phyloP scores from a whole-genome alignment of 2,888 invertebrate genomes.

The Tiphia femorata region DNA sequence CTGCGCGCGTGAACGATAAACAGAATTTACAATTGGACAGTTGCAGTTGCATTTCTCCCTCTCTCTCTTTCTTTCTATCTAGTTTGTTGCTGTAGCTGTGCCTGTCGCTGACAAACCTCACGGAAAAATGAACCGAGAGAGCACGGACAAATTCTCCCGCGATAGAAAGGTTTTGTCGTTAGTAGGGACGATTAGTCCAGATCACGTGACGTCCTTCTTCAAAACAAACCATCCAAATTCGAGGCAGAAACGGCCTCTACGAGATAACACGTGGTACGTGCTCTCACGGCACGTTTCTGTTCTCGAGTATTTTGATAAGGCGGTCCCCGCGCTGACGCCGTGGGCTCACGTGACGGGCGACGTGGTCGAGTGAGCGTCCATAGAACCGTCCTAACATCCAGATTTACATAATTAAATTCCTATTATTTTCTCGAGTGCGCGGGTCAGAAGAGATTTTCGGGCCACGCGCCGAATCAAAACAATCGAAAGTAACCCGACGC shows the following conservation, averaged over 20 bases:
- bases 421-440: constrained; percentile 52
- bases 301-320: constrained; percentile 64
- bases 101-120: no score
- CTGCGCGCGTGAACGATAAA: no score
- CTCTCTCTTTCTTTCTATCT: no score
- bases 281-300: constrained; percentile 52
- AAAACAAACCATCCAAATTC: constrained; percentile 36
- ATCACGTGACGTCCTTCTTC: constrained; percentile 42
- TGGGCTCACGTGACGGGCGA: constrained; percentile 20
- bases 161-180: constrained; percentile 1
- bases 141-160: no score
- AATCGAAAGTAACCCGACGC: no score
- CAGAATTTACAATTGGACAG: no score
- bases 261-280: constrained; percentile 49
- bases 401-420: constrained; percentile 66
- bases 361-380: constrained; percentile 38
- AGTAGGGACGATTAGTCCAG: constrained; percentile 9
- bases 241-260: constrained; percentile 8
- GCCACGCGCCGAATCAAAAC: constrained; percentile 59
- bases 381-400: constrained; percentile 50
- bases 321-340: constrained; percentile 27
- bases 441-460: constrained; percentile 35
- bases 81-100: no score
- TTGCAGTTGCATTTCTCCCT: no score
- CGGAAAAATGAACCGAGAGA: no score